These are phyloP conservation scores for Myrmophylax atrothorax DNA, from an alignment of 2,113 vertebrate species.

Conservation along the genomic window DNA sequence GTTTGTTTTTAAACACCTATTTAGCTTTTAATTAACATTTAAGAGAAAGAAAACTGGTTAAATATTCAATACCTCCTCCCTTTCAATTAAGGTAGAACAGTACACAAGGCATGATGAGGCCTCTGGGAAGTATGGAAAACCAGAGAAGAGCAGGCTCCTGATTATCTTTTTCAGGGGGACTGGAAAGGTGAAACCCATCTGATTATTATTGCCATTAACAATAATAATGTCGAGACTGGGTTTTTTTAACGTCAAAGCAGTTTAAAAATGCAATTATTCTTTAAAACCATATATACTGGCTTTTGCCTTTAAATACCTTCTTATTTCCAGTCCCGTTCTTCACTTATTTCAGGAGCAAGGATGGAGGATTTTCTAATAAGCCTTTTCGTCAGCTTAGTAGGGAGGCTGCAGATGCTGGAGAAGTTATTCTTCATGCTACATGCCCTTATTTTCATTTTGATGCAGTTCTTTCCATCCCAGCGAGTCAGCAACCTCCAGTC, in stretches of 20 bases:
- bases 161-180: slow-evolving; percentile 49
- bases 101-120: slow-evolving; percentile 39
- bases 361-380: neutral
- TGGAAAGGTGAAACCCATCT: slow-evolving; percentile 45
- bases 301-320: neutral
- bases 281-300: fast-evolving
- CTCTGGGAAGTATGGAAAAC: slow-evolving; percentile 61
- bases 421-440: neutral
- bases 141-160: neutral
- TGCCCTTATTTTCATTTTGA: neutral
- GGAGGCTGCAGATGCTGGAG: neutral
- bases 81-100: slow-evolving; percentile 68
- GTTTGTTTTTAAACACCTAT: slow-evolving; percentile 68
- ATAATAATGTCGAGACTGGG: neutral
- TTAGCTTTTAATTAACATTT: slow-evolving; percentile 71
- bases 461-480: neutral
- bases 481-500: neutral
- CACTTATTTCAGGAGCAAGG: neutral
- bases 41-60: slow-evolving; percentile 64
- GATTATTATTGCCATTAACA: neutral
- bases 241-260: neutral
- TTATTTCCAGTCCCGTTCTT: neutral
- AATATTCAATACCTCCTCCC: slow-evolving; percentile 70
- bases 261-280: neutral
- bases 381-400: neutral